phyloP scores from a whole-genome alignment of 2,797 vertebrate genomes.

The Anomalospiza imberbis region DNA sequence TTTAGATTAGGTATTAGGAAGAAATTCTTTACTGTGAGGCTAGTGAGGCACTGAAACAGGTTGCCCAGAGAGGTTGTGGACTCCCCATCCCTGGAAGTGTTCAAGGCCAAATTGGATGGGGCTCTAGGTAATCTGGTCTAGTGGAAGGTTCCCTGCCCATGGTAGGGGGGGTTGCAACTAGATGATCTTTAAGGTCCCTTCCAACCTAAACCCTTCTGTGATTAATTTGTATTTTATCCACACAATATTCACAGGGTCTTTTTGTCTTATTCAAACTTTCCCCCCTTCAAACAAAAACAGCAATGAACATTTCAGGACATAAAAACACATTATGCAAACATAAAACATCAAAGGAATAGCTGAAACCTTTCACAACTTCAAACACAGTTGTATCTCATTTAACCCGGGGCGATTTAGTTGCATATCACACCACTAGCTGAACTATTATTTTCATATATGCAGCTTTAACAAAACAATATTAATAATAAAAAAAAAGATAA shows the following conservation, averaged over 20 bases:
- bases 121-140: background rate
- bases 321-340: conserved; percentile 5
- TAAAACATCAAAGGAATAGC: conserved; percentile 24
- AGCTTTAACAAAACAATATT: conserved; percentile 1
- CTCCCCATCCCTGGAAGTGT: background rate
- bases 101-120: background rate
- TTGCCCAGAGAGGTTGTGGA: background rate
- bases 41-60: background rate
- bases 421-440: background rate
- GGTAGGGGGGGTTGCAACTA: background rate
- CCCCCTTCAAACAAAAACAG: conserved; percentile 41
- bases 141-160: background rate
- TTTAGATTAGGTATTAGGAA: too few relatives aligned
- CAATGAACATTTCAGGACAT: background rate
- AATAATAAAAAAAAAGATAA: background rate
- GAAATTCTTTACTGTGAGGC: background rate
- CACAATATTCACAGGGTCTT: conserved; percentile 51
- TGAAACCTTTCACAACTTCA: conserved; percentile 22
- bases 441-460: background rate
- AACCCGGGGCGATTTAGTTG: background rate
- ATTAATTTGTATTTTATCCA: conserved; percentile 14
- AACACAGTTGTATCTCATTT: conserved; percentile 9
- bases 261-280: too few relatives aligned
- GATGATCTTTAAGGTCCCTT: background rate
- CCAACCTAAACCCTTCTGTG: too few relatives aligned